phyloP scores from a whole-genome alignment of 2,888 invertebrate species.

The Acanthosepion lycidas region DNA sequence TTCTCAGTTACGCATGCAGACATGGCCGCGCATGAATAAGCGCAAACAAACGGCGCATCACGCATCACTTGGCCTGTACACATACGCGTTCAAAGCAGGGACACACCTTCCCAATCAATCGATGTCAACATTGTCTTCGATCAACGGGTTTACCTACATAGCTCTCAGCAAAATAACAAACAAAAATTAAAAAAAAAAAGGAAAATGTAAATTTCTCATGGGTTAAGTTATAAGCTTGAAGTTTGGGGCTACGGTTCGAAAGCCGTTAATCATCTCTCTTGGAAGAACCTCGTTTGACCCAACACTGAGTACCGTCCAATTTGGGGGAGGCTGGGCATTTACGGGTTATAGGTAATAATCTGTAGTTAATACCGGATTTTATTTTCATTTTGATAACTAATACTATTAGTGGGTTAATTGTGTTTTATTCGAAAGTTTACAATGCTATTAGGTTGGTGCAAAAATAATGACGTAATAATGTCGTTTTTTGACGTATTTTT shows the following conservation, averaged over 20 bases:
- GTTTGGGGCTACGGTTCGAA: not conserved
- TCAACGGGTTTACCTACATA: not conserved
- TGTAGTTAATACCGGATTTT: too few relatives aligned
- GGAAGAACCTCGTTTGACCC: too few relatives aligned
- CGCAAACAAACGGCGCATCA: not conserved
- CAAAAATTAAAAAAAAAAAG: not conserved
- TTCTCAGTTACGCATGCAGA: not conserved
- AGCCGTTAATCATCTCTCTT: not conserved
- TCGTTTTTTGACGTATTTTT: too few relatives aligned
- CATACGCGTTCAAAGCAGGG: not conserved
- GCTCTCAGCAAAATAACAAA: not conserved
- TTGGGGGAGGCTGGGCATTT: too few relatives aligned
- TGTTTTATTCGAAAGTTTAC: too few relatives aligned
- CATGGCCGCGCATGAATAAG: not conserved
- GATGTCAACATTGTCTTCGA: constrained; percentile 21
- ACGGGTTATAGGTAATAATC: too few relatives aligned
- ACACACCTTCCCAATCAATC: not conserved
- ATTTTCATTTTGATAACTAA: too few relatives aligned
- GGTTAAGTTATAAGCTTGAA: not conserved
- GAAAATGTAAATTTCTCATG: not conserved
- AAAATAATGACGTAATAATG: too few relatives aligned
- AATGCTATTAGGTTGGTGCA: too few relatives aligned
- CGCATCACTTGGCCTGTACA: not conserved
- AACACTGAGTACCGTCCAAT: too few relatives aligned
- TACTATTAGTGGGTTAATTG: not conserved